phyloP scores from a whole-genome alignment of 1,140 invertebrate species.

The Olivierus martensii region DNA sequence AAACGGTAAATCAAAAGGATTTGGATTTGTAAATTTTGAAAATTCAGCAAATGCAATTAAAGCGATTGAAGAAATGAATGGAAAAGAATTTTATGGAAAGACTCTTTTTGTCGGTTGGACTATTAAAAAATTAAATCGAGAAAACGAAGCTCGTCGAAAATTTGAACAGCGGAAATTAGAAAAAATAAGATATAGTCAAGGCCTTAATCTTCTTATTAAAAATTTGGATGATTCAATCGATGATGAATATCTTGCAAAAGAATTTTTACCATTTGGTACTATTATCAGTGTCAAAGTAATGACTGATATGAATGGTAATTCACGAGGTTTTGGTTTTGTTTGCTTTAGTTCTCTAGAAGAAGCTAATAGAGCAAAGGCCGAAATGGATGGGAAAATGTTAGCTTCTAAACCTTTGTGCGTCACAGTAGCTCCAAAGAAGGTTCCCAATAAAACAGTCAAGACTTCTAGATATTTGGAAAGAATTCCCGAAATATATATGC shows the following conservation, averaged over 20 bases:
- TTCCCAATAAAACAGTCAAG: too few species aligned
- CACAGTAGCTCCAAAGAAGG: constrained; percentile 91
- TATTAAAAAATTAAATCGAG: constrained; percentile 93
- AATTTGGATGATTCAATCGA: neutral
- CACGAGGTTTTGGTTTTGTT: constrained; percentile 97
- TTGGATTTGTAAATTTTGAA: constrained; percentile 98
- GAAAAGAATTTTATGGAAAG: constrained; percentile 53
- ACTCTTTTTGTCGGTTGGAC: constrained; percentile 84
- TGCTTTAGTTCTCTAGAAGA: constrained; percentile 93
- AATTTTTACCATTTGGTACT: constrained; percentile 49
- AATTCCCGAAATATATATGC: too few species aligned
- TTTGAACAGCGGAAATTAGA: neutral
- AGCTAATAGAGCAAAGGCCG: constrained; percentile 80
- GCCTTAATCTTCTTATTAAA: neutral
- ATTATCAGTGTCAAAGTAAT: constrained; percentile 65
- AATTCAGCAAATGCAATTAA: constrained; percentile 87
- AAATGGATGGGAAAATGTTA: constrained; percentile 78
- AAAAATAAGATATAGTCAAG: neutral
- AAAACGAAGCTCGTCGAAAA: constrained; percentile 47
- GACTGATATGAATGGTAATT: constrained; percentile 68
- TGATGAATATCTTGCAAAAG: neutral
- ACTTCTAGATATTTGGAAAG: too few species aligned
- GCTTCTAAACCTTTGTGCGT: constrained; percentile 57
- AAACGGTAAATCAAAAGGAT: constrained; percentile 71
- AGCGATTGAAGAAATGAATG: constrained; percentile 80